Evolutionary conservation across 1,140 invertebrate species (phyloP).

Genomic region (Drosophila quadrilineata): DNA sequence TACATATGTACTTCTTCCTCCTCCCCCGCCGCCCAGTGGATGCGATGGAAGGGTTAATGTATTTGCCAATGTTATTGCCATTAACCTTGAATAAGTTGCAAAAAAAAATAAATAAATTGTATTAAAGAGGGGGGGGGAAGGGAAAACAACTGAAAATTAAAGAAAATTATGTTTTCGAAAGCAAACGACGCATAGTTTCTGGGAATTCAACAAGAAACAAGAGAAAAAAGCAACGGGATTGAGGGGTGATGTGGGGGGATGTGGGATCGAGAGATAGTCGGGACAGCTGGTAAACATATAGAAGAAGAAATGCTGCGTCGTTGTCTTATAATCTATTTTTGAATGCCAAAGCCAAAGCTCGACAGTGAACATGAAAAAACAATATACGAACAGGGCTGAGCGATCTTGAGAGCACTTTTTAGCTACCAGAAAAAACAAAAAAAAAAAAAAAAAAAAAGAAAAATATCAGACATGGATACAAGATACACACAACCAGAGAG

Average conservation of each 20-base stretch:
- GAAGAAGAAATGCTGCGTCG: conserved; percentile 7
- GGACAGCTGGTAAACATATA: conserved; percentile 51
- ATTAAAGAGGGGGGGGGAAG: too few relatives aligned
- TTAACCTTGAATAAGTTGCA: conserved; percentile 40
- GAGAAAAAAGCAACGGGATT: too few relatives aligned
- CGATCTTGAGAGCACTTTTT: conserved; percentile 55
- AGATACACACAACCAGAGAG: too few relatives aligned
- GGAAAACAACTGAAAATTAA: background rate
- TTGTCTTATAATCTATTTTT: conserved; percentile 55
- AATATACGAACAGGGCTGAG: conserved; percentile 3
- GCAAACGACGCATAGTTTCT: conserved; percentile 30
- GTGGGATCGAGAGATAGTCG: conserved; percentile 61
- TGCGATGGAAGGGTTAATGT: conserved; percentile 16
- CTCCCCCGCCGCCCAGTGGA: background rate
- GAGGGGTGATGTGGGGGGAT: too few relatives aligned
- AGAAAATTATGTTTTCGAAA: conserved; percentile 5
- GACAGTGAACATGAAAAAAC: conserved; percentile 60
- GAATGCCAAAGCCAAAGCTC: conserved; percentile 75
- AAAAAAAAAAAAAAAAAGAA: background rate
- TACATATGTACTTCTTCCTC: background rate
- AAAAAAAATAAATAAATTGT: too few relatives aligned
- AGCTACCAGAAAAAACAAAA: background rate
- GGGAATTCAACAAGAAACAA: conserved; percentile 20
- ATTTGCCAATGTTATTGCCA: conserved; percentile 8
- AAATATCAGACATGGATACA: conserved; percentile 2